Conservation (phyloP, 1,140 invertebrate species). For the Eumaeus atala region DNA sequence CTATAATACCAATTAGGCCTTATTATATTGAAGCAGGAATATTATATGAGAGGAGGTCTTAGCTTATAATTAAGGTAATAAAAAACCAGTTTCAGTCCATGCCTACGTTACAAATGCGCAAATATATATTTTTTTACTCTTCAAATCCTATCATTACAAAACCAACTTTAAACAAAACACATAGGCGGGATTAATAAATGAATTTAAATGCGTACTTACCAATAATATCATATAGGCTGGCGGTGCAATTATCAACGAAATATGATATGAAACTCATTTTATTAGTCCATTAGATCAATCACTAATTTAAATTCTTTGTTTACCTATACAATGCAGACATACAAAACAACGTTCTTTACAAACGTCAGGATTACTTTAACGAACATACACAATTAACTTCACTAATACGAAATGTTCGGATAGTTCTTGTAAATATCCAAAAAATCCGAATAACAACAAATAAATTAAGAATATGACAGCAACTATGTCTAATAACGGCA, state of each 20-base stretch:
- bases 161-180: no score
- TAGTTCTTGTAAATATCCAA: neutral
- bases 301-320: neutral
- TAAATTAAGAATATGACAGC: no score
- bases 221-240: slow-evolving; percentile 54
- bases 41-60: no score
- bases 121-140: no score
- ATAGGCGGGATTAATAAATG: no score
- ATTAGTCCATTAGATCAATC: slow-evolving; percentile 22
- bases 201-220: slow-evolving; percentile 34
- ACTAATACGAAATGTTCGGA: neutral
- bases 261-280: slow-evolving; percentile 51
- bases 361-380: neutral
- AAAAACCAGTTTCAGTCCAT: no score
- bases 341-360: neutral
- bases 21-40: no score
- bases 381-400: neutral
- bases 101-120: no score
- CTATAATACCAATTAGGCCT: no score
- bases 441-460: neutral
- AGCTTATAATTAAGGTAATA: no score
- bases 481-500: no score
- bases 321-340: neutral
- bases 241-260: slow-evolving; percentile 51
- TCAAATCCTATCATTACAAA: no score